A percentile compares a stretch with the other conserved stretches of the same genome.
These are phyloP conservation scores for Hipparchia semele DNA, from an alignment of 2,888 invertebrate genomes.

Conservation along the genomic window DNA sequence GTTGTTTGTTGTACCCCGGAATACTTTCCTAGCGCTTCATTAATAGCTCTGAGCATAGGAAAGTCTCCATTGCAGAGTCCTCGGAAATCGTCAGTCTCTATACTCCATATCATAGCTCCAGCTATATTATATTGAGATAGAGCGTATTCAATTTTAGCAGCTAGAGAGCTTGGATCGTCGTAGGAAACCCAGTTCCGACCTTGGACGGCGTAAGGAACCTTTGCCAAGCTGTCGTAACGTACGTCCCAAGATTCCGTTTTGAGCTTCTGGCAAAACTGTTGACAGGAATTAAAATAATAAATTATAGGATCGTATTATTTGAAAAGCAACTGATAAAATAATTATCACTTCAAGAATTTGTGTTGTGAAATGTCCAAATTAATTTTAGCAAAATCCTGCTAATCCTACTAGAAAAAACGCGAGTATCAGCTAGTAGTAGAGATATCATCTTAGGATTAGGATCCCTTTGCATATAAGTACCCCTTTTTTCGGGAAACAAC, in stretches of 20 bases:
- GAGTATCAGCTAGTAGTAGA: too few relatives aligned
- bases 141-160: constrained; percentile 68
- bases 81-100: constrained; percentile 90
- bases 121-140: constrained; percentile 61
- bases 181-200: constrained; percentile 88
- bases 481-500: too few relatives aligned
- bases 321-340: too few relatives aligned
- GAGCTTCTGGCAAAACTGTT: constrained; percentile 80
- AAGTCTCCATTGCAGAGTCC: constrained; percentile 84
- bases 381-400: too few relatives aligned
- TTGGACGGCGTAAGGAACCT: constrained; percentile 84
- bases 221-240: constrained; percentile 78
- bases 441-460: too few relatives aligned
- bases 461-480: too few relatives aligned
- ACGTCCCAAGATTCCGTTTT: constrained; percentile 78
- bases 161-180: constrained; percentile 83
- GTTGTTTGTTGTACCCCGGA: neutral
- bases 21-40: constrained; percentile 53
- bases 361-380: too few relatives aligned
- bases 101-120: constrained; percentile 91
- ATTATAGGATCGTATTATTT: too few relatives aligned
- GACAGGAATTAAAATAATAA: neutral
- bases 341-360: too few relatives aligned
- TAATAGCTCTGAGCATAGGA: constrained; percentile 84
- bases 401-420: too few relatives aligned